Evolutionary conservation across 1,140 invertebrate genomes (phyloP).

Genomic region (Phymastichus coffea): DNA sequence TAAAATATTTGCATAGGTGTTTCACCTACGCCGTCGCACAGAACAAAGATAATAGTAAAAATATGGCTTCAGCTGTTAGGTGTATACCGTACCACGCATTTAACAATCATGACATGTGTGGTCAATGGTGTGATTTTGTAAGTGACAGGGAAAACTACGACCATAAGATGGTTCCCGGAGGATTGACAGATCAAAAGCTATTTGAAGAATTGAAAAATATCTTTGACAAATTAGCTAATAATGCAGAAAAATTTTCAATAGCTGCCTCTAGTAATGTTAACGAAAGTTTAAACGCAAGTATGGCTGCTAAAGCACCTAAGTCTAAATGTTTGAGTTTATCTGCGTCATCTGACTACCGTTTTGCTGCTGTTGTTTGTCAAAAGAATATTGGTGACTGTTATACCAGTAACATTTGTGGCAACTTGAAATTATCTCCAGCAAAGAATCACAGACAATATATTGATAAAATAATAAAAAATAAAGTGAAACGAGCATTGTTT

Average conservation of each 20-base stretch:
- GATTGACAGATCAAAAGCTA: background rate
- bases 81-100: constrained; percentile 25
- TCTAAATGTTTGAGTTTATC: background rate
- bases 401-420: background rate
- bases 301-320: background rate
- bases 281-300: background rate
- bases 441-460: background rate
- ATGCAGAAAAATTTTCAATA: background rate
- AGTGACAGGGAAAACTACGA: background rate
- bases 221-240: too few relatives aligned
- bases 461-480: background rate
- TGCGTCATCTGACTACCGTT: background rate
- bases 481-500: background rate
- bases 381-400: background rate
- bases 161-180: background rate
- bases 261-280: background rate
- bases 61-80: constrained; percentile 11
- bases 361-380: background rate
- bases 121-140: background rate
- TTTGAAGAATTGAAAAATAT: background rate
- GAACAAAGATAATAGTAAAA: constrained; percentile 19
- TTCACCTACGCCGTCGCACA: constrained; percentile 26
- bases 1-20: constrained; percentile 19
- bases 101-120: constrained; percentile 20
- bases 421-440: background rate